phyloP scores from a whole-genome alignment of 1,140 invertebrate genomes.

The Zelostemma sp. region DNA sequence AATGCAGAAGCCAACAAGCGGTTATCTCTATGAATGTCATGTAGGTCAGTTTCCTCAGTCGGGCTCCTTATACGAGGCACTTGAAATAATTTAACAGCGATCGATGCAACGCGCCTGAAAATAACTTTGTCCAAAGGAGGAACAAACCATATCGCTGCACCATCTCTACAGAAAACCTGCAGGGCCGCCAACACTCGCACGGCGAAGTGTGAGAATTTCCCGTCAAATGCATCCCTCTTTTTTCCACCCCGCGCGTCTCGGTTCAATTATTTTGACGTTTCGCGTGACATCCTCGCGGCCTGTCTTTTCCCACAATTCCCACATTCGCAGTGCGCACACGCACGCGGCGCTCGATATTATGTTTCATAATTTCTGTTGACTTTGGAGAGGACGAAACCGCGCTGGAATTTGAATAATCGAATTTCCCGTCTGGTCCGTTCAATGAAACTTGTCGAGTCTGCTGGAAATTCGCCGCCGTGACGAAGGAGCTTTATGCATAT shows the following conservation, averaged over 20 bases:
- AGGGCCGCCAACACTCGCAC: too few relatives aligned
- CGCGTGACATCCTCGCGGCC: neutral
- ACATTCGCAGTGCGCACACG: neutral
- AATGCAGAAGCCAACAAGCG: slow-evolving; percentile 26
- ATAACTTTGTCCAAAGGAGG: slow-evolving; percentile 47
- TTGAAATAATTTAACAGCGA: slow-evolving; percentile 69
- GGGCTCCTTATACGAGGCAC: slow-evolving; percentile 57
- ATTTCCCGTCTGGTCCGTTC: slow-evolving; percentile 19
- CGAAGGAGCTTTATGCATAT: too few relatives aligned
- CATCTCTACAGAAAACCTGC: too few relatives aligned
- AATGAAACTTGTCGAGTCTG: slow-evolving; percentile 20
- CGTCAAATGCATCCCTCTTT: neutral
- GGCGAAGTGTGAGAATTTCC: neutral
- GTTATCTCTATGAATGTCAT: slow-evolving; percentile 43
- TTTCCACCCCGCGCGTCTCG: slow-evolving; percentile 4
- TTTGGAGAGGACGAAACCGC: slow-evolving; percentile 22
- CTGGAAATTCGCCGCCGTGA: slow-evolving; percentile 16
- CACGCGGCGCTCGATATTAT: slow-evolving; percentile 8
- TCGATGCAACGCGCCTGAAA: slow-evolving; percentile 64
- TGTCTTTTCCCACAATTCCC: slow-evolving; percentile 6
- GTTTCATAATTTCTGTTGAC: slow-evolving; percentile 23
- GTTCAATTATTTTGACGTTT: slow-evolving; percentile 21
- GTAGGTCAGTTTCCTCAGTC: slow-evolving; percentile 66
- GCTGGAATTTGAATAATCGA: slow-evolving; percentile 37
- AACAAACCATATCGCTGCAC: slow-evolving; percentile 11